Base-by-base conservation (phyloP, 2,888 invertebrate species). In the Campopleginae sp. region DNA sequence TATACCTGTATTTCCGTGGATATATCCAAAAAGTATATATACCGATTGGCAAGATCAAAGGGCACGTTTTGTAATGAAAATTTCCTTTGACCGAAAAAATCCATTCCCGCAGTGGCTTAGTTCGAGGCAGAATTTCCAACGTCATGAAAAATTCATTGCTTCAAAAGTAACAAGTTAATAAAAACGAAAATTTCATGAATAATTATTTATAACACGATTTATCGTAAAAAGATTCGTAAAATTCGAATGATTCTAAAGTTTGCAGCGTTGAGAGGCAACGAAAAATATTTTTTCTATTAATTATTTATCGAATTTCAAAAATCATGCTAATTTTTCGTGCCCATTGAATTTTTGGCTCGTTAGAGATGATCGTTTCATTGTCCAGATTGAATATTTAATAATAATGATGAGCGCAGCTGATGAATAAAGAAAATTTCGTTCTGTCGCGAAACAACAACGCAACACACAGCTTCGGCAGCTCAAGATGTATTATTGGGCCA, bases 31-130 rank as follows among this genome's bases (percentile, higher is more conserved):
- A 38, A 12, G 27, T 19, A 46, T 33, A 46, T 33, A 31, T 19
- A 31, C 6, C 7, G 14, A 61, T 44, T 31, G 23, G 17, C 61
- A 42, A 72, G 65, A 80, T 80, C 80, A 72, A 72, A 80, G 72
- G 72, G 19, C 70, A 58, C 17, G 77, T 76, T 65, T 76, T 44
- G 33, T 71, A 71, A 79, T 71, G 46, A 70, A 33, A 79, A 79
- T 46, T 71, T 58, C 14, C 71, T 48, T 79, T 61, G 71, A 71
- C n/a, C 27, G 44, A 6, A 70, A 38, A 68, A 78, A 58, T 58
- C n/a, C 46, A 10, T 68, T n/a, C n/a, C 68, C 38, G 19, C 4
- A 10, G 10, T 51, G 42, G 27, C 38, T 31, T 58, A n/a, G 23
- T 70, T 42, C 23, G 54, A 31, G 27, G 5, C 2, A 48, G 54